Conservation (phyloP, 2,888 invertebrate genomes). For the Philhelius pedissequus region DNA sequence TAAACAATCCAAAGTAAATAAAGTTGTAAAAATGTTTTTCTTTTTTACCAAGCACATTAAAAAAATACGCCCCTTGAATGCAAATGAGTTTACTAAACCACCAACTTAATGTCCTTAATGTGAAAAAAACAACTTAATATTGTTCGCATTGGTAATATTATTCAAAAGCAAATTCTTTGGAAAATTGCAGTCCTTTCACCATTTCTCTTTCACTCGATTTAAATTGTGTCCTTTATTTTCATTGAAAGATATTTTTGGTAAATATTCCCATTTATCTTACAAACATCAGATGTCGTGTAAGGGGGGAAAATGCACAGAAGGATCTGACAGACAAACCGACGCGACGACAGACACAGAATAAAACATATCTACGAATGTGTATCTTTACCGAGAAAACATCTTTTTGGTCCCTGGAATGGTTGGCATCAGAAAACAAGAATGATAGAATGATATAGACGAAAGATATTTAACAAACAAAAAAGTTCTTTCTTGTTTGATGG, state of each 20-base stretch:
- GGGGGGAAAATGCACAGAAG: slow-evolving; percentile 15
- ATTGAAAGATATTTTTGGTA: slow-evolving; percentile 31
- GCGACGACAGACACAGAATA: neutral
- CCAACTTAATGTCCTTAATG: neutral
- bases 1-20: neutral
- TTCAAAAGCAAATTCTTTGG: slow-evolving; percentile 32
- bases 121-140: slow-evolving; percentile 26
- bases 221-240: slow-evolving; percentile 18
- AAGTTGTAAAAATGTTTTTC: neutral
- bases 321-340: neutral
- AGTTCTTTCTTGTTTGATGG: neutral
- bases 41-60: neutral
- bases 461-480: neutral
- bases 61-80: neutral
- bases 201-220: neutral
- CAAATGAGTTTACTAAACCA: neutral
- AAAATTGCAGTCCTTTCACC: slow-evolving; percentile 25
- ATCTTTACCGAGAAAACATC: slow-evolving; percentile 1
- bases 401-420: neutral
- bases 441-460: slow-evolving; percentile 38
- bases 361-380: neutral
- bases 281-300: slow-evolving; percentile 32
- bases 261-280: slow-evolving; percentile 51
- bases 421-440: slow-evolving; percentile 42
- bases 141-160: slow-evolving; percentile 35